These are phyloP conservation scores for Urocyon cinereoargenteus DNA, from an alignment of 2,797 vertebrate genomes.

Conservation along the genomic window DNA sequence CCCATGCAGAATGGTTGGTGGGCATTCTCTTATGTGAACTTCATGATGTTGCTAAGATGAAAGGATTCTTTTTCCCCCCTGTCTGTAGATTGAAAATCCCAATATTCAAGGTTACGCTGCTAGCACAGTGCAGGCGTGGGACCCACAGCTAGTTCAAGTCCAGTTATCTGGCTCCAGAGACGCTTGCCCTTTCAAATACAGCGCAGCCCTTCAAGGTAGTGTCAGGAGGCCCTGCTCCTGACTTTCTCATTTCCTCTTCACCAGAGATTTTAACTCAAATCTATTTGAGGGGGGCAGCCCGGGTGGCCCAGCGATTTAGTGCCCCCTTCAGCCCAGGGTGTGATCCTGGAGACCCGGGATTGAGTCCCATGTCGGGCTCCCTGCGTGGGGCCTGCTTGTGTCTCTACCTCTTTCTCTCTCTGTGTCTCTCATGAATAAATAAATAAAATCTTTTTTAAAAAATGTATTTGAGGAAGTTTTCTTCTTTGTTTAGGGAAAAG, in stretches of 20 bases:
- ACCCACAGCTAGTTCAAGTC: background rate
- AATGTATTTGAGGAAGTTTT: background rate
- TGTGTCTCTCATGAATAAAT: too few relatives aligned
- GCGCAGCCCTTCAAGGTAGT: background rate
- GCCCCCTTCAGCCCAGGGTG: too few relatives aligned
- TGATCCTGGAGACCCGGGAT: too few relatives aligned
- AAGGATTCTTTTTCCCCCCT: background rate
- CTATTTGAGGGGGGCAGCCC: background rate
- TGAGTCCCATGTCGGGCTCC: too few relatives aligned
- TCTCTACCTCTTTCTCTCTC: too few relatives aligned
- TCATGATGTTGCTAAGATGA: background rate
- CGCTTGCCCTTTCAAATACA: background rate
- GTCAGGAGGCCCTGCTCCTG: background rate
- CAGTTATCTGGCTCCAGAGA: background rate
- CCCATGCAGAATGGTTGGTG: background rate
- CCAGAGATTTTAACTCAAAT: conserved; percentile 8
- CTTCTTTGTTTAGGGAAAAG: background rate
- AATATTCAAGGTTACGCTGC: background rate
- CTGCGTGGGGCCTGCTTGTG: too few relatives aligned
- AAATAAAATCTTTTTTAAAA: background rate
- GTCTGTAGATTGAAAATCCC: background rate
- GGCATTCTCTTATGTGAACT: background rate
- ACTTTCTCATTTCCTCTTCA: background rate
- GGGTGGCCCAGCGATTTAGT: too few relatives aligned
- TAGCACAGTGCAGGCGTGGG: background rate